Evolutionary conservation across 2,113 vertebrate species (phyloP).

Genomic region (Mohoua ochrocephala): DNA sequence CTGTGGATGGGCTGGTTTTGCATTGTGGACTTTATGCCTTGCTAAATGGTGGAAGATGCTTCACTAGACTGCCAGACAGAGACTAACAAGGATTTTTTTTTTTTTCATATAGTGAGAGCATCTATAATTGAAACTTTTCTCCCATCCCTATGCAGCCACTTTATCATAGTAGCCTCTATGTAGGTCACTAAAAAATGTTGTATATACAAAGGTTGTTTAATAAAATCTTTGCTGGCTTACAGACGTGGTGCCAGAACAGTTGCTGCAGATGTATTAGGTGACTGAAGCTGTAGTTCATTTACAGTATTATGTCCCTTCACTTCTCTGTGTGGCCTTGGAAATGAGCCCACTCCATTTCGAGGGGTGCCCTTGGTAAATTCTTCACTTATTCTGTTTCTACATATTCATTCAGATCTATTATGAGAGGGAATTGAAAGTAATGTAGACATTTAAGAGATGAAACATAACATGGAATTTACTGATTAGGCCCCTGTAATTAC

Average conservation of each 20-base stretch:
- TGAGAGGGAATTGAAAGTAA: background rate
- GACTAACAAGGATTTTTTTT: constrained; percentile 11
- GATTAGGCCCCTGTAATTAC: constrained; percentile 61
- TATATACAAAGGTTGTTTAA: constrained; percentile 39
- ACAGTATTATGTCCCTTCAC: background rate
- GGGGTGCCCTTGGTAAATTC: constrained; percentile 24
- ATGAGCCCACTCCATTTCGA: background rate
- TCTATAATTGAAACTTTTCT: constrained; percentile 48
- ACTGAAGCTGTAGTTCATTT: constrained; percentile 18
- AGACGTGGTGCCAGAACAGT: constrained; percentile 33
- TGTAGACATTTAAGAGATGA: constrained; percentile 21
- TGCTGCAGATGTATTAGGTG: constrained; percentile 33
- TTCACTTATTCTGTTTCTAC: background rate
- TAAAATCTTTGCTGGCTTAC: constrained; percentile 41
- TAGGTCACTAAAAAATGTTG: constrained; percentile 7
- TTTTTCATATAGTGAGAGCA: constrained; percentile 45
- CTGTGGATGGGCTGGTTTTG: background rate
- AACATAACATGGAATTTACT: constrained; percentile 38
- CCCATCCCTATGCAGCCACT: background rate
- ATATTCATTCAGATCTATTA: background rate
- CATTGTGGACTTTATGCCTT: constrained; percentile 24
- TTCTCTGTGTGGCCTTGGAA: constrained; percentile 26
- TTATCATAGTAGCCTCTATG: constrained; percentile 26
- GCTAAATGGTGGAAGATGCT: constrained; percentile 1
- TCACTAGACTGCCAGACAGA: constrained; percentile 58